These are phyloP conservation scores for Laupala kohalensis DNA, from an alignment of 1,140 invertebrate species.

Conservation along the genomic window DNA sequence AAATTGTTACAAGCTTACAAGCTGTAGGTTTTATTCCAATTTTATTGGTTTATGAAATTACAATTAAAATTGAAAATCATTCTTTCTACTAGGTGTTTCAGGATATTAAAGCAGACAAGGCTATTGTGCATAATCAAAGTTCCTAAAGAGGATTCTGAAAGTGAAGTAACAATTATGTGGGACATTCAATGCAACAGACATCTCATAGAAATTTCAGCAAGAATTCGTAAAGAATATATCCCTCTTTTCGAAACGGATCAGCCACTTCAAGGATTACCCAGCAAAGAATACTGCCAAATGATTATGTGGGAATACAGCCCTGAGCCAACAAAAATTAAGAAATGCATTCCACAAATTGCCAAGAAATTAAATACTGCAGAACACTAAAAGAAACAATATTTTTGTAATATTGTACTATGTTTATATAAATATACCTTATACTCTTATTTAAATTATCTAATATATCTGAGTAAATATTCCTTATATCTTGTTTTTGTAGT, in stretches of 20 bases:
- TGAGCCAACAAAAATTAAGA: slow-evolving; percentile 27
- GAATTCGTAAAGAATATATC: slow-evolving; percentile 21
- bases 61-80: no score
- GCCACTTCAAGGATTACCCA: slow-evolving; percentile 24
- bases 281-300: slow-evolving; percentile 23
- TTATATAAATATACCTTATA: no score
- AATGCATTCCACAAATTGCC: slow-evolving; percentile 22
- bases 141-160: background rate
- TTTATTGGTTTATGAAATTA: no score
- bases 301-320: slow-evolving; percentile 30
- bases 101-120: slow-evolving; percentile 25
- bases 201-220: slow-evolving; percentile 18
- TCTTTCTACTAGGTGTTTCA: slow-evolving; percentile 20
- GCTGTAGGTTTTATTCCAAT: no score
- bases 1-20: no score
- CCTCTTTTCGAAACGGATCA: slow-evolving; percentile 25
- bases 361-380: no score
- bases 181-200: slow-evolving; percentile 28
- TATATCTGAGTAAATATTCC: no score
- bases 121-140: slow-evolving; percentile 23
- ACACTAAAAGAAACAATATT: no score
- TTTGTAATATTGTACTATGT: no score
- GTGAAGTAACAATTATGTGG: slow-evolving; percentile 23
- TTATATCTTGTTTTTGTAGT: no score
- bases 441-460: no score